Conservation (phyloP, 2,888 invertebrate species). For the Hedychridium roseum region DNA sequence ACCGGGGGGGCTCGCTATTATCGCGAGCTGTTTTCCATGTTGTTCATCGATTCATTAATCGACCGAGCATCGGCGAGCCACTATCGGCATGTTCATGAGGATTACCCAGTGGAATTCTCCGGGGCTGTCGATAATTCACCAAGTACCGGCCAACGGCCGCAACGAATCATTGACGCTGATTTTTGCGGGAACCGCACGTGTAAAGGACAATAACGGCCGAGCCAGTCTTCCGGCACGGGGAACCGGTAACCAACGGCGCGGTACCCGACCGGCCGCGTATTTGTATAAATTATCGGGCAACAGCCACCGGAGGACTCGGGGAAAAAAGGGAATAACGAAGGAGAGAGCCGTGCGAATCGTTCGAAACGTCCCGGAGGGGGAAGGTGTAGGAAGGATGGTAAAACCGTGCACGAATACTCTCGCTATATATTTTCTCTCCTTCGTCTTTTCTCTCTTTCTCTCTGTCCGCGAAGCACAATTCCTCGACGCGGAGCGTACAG, state of each 20-base stretch:
- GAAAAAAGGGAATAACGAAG: constrained; percentile 4
- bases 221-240: constrained; percentile 30
- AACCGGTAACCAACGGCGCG: constrained; percentile 38
- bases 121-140: no score
- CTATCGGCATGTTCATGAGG: no score
- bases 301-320: constrained; percentile 16
- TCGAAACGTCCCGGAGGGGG: constrained; percentile 25
- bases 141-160: no score
- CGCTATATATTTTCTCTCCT: no score
- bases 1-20: no score
- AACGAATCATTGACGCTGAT: not conserved
- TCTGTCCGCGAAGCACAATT: constrained; percentile 41
- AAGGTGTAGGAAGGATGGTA: constrained; percentile 5
- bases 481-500: constrained; percentile 37
- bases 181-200: not conserved
- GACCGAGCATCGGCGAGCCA: no score
- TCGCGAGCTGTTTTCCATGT: no score
- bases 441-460: no score
- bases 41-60: no score
- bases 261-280: constrained; percentile 43
- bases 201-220: not conserved
- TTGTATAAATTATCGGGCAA: constrained; percentile 44
- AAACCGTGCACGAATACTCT: constrained; percentile 27
- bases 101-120: no score
- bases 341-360: constrained; percentile 3